Base-by-base conservation (phyloP, 2,888 invertebrate genomes). In the Syritta pipiens region DNA sequence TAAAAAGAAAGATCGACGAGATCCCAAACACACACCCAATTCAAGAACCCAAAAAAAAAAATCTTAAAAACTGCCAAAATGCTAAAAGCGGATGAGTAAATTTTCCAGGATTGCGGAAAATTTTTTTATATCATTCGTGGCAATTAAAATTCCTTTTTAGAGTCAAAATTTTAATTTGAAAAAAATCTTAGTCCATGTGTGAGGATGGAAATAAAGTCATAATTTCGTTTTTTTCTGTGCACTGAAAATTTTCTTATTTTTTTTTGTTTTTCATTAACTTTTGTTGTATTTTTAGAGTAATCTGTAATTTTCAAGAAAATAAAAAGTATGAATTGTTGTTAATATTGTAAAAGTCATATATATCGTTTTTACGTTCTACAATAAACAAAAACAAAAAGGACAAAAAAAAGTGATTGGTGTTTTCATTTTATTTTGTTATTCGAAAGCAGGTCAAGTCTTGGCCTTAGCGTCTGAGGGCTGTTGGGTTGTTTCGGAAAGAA, bases 1-100 rank as follows among this genome's bases (percentile, higher is more conserved):
- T 35, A 14, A 14, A 10, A 77, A 48, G 77, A 77, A 65, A 77
- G 77, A 77, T 72, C 40, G 32, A 51, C 19, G 77, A 65, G 57
- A 71, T 42, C 59, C 51, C 59, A 20, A 49, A 19, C 24, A 35
- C 22, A 20, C 24, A 48, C 32, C 12, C 9, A n/a, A 12, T n/a
- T n/a, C n/a, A n/a, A n/a, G n/a, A n/a, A 6, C 14, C 9, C 3
- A 14, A 35, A 3, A 12, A 26, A 9, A 22, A 40, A 62, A 55
- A 55, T 5, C 12, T 0, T 5, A 53, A 44, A 48, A 24, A n/a
- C 55, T 55, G 49, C 48, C 46, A 28, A 12, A 9, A 17, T 37
- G 37, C 37, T 22, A 19, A 28, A 32, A 76, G 48, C 59, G 59
- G 53, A 67, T 72, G 72, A 60, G 57, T 77, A 26, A 30, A 48